A percentile compares a stretch with the other conserved stretches of the same genome.
These are phyloP conservation scores for Geopemphigus sp. DNA, from an alignment of 1,140 invertebrate genomes.

Conservation along the genomic window DNA sequence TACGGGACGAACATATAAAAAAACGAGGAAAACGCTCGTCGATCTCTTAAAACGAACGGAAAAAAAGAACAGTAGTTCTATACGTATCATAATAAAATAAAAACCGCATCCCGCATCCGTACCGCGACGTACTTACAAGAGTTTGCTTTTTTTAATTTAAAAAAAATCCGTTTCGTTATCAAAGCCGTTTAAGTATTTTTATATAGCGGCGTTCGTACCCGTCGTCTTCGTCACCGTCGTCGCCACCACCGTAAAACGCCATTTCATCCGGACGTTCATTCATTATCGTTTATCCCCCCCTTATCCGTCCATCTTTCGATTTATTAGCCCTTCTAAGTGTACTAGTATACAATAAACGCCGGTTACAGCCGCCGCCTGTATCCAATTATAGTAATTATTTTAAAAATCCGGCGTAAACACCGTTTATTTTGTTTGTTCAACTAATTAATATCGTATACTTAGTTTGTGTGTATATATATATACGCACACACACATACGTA, in stretches of 20 bases:
- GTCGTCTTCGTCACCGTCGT: too few relatives aligned
- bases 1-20: not conserved
- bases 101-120: not conserved
- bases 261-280: conserved; percentile 7
- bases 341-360: not conserved
- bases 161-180: conserved; percentile 16
- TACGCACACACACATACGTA: not conserved
- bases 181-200: not conserved
- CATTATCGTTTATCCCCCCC: not conserved
- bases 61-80: not conserved
- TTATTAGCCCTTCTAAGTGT: not conserved
- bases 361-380: not conserved
- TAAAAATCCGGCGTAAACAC: conserved; percentile 11
- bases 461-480: too few relatives aligned
- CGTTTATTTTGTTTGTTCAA: conserved; percentile 22
- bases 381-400: conserved; percentile 17
- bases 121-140: not conserved
- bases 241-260: not conserved
- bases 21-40: not conserved
- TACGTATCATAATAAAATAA: not conserved
- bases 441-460: conserved; percentile 17
- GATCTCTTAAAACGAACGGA: not conserved
- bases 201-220: too few relatives aligned
- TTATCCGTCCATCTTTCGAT: conserved; percentile 24
- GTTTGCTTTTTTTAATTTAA: not conserved